Base-by-base conservation (phyloP, 1,140 invertebrate species). In the Drosophila chauvacae region DNA sequence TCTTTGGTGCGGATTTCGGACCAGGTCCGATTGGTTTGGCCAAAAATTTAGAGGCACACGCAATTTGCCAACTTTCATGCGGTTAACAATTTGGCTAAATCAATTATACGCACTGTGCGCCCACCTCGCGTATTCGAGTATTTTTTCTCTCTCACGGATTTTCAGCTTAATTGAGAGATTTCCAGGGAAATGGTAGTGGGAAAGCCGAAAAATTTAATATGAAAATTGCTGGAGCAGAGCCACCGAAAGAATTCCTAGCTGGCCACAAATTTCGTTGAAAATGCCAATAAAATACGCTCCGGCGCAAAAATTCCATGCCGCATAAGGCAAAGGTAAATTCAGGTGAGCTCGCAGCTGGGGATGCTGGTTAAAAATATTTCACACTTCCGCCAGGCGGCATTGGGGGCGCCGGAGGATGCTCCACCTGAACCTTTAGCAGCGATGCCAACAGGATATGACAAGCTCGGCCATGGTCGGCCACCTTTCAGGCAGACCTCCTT, bases 221-320 rank as follows among this genome's bases (percentile, higher is more conserved):
- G 61, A 66, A 81, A 81, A 82, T 82, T 69, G 39, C 39, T 64
- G 50, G 39, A 33, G 37, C 51, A 26, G 18, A 62, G 65, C 56
- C 39, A 35, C 51, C 61, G 35, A 62, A 60, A 41, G 42, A 73
- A 73, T 88, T 74, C 84, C 81, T 83, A 73, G 78, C 66, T 50
- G 55, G 69, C 82, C 82, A 86, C 78, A 88, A 88, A 87, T 83
- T 80, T 83, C 53, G 39, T 72, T 65, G 72, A 68, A 87, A 87
- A 87, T 87, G 85, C 84, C 84, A 87, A 87, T 87, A 87, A 87
- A 87, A 84, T 87, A 88, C 84, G 80, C 69, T 84, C 69, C 33
- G 77, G 42, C 65, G 85, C 55, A 80, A 86, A 84, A 87, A 87
- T 87, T 87, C 84, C 84, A 84, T 78, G 70, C 51, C 56, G 66